Base-by-base conservation (phyloP, 2,113 vertebrate genomes). In the Myrmophylax atrothorax region DNA sequence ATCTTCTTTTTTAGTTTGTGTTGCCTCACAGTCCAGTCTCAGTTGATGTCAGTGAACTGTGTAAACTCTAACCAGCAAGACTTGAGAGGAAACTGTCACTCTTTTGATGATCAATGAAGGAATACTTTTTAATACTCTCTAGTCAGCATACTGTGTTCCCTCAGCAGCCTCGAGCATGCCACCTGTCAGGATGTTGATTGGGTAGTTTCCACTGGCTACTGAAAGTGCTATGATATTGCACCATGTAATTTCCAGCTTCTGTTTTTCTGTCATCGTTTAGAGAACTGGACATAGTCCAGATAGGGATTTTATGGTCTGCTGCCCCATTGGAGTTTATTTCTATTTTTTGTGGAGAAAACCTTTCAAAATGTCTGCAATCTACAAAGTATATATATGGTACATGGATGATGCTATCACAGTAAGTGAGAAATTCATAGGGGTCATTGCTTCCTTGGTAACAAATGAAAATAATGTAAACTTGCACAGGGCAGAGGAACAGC, bases 241-340 rank as follows among this genome's bases (percentile, higher is more conserved):
- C 86, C 56, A 60, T 93, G 78, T 93, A 89, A 64, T 89, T 97
- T 96, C 75, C 78, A 91, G 76, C 82, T 96, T 97, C 93, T 97
- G 46, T 59, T 90, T 96, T 94, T 92, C 86, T 94, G 85, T 94
- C 56, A 76, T 89, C 77, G 60, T 95, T 96, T 97, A 95, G 35
- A 93, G 96, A 97, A 90, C 70, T 90, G 33, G 63, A 44, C 87
- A 81, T 76, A 90, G 79, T 91, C 96, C 96, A 98, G 97, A 97
- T 94, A 93, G 96, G 75, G 90, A 96, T 97, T 97, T 97, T 96
- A 97, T 93, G 96, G 95, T 97, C 96, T 94, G 62, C 60, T 95
- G 83, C 96, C 73, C 72, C 33, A 40, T 70, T 97, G 91, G 84
- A 69, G 73, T 38, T 93, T 95, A 80, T 91, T 96, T 83, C 42